These are phyloP conservation scores for Rhogogaster chlorosoma DNA, from an alignment of 2,888 invertebrate species.

Conservation along the genomic window DNA sequence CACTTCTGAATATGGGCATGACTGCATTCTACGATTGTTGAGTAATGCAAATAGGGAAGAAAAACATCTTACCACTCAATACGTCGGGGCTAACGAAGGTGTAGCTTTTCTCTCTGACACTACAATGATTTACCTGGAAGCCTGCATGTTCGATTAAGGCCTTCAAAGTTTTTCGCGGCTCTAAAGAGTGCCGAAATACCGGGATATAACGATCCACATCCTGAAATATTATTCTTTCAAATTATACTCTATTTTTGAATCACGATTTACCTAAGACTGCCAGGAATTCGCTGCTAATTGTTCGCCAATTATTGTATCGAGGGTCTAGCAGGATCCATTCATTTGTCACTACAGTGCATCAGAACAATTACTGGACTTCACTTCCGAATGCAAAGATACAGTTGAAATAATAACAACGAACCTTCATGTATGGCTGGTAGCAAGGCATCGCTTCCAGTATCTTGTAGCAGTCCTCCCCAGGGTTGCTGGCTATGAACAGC, in stretches of 20 bases:
- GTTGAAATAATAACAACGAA: conserved; percentile 57
- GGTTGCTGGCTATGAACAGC: conserved; percentile 84
- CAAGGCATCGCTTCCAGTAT: conserved; percentile 80
- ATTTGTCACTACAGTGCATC: background rate
- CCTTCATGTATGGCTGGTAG: conserved; percentile 84
- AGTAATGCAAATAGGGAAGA: background rate
- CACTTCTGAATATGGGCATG: background rate
- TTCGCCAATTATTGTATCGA: background rate
- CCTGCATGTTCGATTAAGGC: conserved; percentile 81
- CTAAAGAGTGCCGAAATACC: conserved; percentile 83
- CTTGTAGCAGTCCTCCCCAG: conserved; percentile 82
- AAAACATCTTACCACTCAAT: conserved; percentile 80
- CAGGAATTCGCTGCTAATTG: background rate
- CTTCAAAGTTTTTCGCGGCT: conserved; percentile 81
- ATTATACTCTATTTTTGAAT: background rate
- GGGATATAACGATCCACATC: conserved; percentile 84
- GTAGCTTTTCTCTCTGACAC: conserved; percentile 81
- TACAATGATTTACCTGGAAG: conserved; percentile 82
- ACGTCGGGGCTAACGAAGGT: conserved; percentile 81
- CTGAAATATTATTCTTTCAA: conserved; percentile 65
- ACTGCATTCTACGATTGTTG: background rate
- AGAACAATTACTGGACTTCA: background rate
- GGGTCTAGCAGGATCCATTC: background rate
- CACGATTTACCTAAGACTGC: background rate
- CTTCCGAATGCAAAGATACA: conserved; percentile 65